Conservation (phyloP, 1,140 invertebrate species). For the Riptortus pedestris region DNA sequence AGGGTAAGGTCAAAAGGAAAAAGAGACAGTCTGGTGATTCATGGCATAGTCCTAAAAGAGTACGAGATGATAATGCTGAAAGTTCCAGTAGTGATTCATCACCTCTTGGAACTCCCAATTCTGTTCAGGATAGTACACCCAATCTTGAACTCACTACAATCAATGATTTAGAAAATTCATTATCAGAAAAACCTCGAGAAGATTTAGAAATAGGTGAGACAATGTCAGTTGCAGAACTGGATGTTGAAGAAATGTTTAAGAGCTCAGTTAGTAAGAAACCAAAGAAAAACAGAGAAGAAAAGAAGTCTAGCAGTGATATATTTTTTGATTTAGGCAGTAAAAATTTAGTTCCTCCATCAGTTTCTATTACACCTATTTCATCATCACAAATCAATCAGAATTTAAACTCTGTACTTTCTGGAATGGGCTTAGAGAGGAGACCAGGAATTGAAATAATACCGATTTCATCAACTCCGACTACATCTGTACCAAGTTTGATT, state of each 20-base stretch:
- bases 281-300: constrained; percentile 41
- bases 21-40: constrained; percentile 41
- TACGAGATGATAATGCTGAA: constrained; percentile 9
- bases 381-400: constrained; percentile 38
- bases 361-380: constrained; percentile 68
- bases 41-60: constrained; percentile 23
- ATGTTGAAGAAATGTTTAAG: constrained; percentile 49
- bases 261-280: constrained; percentile 34
- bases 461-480: constrained; percentile 47
- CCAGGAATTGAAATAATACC: constrained; percentile 74
- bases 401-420: constrained; percentile 51
- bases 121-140: constrained; percentile 35
- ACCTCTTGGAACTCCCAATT: constrained; percentile 44
- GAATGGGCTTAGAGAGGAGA: constrained; percentile 51
- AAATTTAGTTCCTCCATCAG: constrained; percentile 51
- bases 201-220: constrained; percentile 50
- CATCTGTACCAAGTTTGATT: constrained; percentile 60
- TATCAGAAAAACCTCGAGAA: constrained; percentile 35
- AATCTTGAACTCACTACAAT: constrained; percentile 52
- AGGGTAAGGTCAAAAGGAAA: background rate
- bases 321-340: constrained; percentile 37
- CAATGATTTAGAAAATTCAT: constrained; percentile 41
- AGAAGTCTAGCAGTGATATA: constrained; percentile 37
- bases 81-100: constrained; percentile 56
- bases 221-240: constrained; percentile 42